Base-by-base conservation (phyloP, 92 coral and sea anemone species). In the Zoanthus gigantus region DNA sequence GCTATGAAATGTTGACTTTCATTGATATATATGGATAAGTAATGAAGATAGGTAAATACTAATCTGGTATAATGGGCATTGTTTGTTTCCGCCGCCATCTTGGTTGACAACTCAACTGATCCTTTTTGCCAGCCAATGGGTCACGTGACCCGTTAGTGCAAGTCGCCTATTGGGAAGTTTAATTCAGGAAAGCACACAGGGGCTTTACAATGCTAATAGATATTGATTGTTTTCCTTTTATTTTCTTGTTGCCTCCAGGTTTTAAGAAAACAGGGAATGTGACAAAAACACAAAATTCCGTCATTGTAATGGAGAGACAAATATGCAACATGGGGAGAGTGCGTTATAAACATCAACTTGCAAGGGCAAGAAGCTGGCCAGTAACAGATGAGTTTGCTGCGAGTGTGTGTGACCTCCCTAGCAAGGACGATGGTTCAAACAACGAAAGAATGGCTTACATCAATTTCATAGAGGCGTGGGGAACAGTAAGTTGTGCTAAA, bases 311-410 rank as follows among this genome's bases (percentile, higher is more conserved):
- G 32, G 84, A 79, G 15, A 68, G 44, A 44, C 4, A n/a, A n/a
- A 1, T 79, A 15, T 79, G 84, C 6, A 79, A 79, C 74, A 28
- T 79, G 54, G 84, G 84, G 3, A 56, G 32, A 63, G 44, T 63
- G 14, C 53, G 84, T 7, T 79, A 79, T 56, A 45, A 61, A n/a
- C 6, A 13, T 17, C 1, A 23, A 37, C 56, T 79, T 8, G 74
- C 84, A 10, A 34, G 7, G 31, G 72, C 84, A 2, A 79, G 29
- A 9, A 28, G 16, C 54, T 79, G 84, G 84, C 84, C 84, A 4
- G 84, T 79, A 17, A 63, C 57, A 9, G 23, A 79, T 0, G 84
- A 79, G 28, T 79, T 79, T 45, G 84, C 84, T 45, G 84, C 46
- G 29, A 56, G 82, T 34, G 79, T 85, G 17, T 85, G 81, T 28